phyloP scores from a whole-genome alignment of 2,888 invertebrate genomes.

The Rhamnusium bicolor region DNA sequence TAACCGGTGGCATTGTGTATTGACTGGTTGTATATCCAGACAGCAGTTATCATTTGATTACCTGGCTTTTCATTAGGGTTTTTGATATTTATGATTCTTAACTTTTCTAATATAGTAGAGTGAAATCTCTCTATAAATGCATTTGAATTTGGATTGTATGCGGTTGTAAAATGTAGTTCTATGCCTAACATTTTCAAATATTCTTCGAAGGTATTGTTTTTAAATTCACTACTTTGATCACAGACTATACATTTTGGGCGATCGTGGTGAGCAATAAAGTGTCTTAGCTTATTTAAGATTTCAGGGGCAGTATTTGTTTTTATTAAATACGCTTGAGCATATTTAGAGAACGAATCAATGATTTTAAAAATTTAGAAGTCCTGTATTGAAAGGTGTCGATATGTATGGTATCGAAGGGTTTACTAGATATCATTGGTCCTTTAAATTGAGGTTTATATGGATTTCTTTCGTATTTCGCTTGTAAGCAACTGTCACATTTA shows the following conservation, averaged over 20 bases:
- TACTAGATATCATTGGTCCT: background rate
- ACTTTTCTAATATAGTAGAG: background rate
- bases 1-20: background rate
- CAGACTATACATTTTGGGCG: constrained; percentile 4
- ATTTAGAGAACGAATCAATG: background rate
- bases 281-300: background rate
- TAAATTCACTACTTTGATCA: constrained; percentile 9
- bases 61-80: background rate
- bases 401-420: background rate
- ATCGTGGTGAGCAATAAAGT: background rate
- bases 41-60: background rate
- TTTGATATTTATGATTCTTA: background rate
- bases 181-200: constrained; percentile 7
- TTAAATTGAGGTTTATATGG: background rate
- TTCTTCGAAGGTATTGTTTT: constrained; percentile 6
- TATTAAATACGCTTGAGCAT: background rate
- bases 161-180: constrained; percentile 15
- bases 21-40: background rate
- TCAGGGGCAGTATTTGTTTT: background rate
- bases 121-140: constrained; percentile 4
- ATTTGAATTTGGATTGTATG: constrained; percentile 1
- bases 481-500: background rate
- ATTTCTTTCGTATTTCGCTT: constrained; percentile 1
- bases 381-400: background rate
- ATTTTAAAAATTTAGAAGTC: background rate